Base-by-base conservation (phyloP, 2,888 invertebrate genomes). In the Eristalinus aeneus region DNA sequence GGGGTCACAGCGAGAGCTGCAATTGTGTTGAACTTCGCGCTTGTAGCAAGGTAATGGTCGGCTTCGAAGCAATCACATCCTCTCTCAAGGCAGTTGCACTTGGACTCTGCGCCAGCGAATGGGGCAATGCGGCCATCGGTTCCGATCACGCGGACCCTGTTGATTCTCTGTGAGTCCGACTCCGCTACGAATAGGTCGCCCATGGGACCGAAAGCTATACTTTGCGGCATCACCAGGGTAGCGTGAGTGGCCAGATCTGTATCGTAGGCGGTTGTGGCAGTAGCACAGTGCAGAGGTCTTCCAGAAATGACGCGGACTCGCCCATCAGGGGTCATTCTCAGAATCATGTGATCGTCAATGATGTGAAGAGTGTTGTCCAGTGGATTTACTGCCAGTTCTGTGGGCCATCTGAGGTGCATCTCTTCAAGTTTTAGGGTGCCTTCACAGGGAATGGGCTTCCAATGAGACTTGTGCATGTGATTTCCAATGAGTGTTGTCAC, bases 361-460 rank as follows among this genome's bases (percentile, higher is more conserved):
- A 99, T 97, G 91, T 99, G 98, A 32, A 99, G 93, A 0, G 97
- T 97, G 91, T 98, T 98, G 91, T 99, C 98, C 72, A 98, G 93
- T 0, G 98, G 99, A 92, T 98, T 98, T 36, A 99, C 97, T 0
- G 98, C 96, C 16, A 99, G 93, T 91, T 98, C 98, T 0, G 98
- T 99, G 0, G 99, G 99, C 99, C 99, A 99, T 73, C 98, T 94
- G 69, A 99, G 93, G 90, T 97, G 97, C 72, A 98, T 98, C 93
- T 98, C 97, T 91, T 97, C 97, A n/a, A 97, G 95, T 90, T 97
- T 97, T 0, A 97, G 92, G 0, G 97, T 98, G 22, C 97, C 98
- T 92, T 97, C 97, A 90, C 98, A 98, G 0, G 98, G 97, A 69
- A 98, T 96, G 0, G 98, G 98, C 90, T 97, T 97, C 97, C 97